These are phyloP conservation scores for Pseudochirops corinnae DNA, from an alignment of 2,797 vertebrate species.

Conservation along the genomic window DNA sequence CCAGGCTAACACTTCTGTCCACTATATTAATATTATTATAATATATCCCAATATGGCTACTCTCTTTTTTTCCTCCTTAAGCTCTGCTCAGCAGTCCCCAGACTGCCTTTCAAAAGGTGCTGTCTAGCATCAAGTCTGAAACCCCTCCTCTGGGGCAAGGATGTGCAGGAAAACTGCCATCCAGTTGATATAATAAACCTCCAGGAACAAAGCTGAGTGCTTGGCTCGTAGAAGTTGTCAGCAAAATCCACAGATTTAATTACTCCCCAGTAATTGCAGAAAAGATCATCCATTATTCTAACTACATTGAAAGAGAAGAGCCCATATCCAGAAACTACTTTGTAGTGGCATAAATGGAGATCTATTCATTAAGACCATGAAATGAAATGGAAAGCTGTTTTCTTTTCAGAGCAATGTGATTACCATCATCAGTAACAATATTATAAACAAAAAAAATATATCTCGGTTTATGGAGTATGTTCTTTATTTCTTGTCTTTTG, in stretches of 20 bases:
- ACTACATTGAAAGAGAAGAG: conserved; percentile 71
- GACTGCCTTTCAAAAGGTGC: conserved; percentile 41
- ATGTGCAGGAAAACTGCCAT: conserved; percentile 51
- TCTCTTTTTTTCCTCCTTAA: conserved; percentile 2
- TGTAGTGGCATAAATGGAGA: conserved; percentile 69
- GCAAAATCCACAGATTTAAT: conserved; percentile 78
- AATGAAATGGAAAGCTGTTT: conserved; percentile 78
- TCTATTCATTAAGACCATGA: conserved; percentile 77
- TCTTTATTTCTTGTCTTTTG: conserved; percentile 46
- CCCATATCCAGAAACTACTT: conserved; percentile 71
- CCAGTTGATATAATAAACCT: conserved; percentile 74
- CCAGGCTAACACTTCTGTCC: neutral
- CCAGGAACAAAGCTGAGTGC: conserved; percentile 56
- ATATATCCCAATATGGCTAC: neutral
- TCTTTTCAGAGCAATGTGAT: conserved; percentile 74
- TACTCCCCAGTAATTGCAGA: conserved; percentile 79
- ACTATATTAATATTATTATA: neutral
- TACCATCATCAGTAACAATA: conserved; percentile 72
- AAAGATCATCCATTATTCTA: conserved; percentile 79
- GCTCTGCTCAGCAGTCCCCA: conserved; percentile 3
- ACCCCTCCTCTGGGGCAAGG: neutral
- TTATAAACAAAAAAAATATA: conserved; percentile 64
- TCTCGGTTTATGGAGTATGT: conserved; percentile 37
- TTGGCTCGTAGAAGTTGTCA: conserved; percentile 67
- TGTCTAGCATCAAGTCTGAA: conserved; percentile 53